Base-by-base conservation (phyloP, 2,113 vertebrate species). In the Anguilla japonica region DNA sequence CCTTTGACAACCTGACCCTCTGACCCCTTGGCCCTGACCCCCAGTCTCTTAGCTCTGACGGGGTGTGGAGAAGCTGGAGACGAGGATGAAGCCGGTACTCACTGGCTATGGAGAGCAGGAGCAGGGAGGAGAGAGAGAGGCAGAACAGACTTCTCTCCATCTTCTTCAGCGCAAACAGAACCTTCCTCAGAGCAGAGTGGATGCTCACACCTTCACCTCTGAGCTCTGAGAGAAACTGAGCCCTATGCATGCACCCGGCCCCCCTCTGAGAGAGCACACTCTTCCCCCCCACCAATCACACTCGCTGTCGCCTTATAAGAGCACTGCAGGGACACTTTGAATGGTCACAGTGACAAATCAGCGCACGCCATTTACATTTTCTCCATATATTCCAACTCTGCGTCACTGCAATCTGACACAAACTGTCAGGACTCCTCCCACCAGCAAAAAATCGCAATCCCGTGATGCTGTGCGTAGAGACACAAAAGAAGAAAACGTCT, bases 81-180 rank as follows among this genome's bases (percentile, higher is more conserved):
- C 7, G 14, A 60, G 56, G 56, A 60, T 60, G 15, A 75, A 26
- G 20, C 3, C 83, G 13, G 60, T 34, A 84, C 60, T 84, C 67
- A 84, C 83, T 43, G 40, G 83, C 63, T 78, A 9, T 78, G 83
- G 83, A 43, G 63, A 84, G 39, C 63, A 75, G 71, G 34, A 80
- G 8, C 71, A 80, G 20, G 71, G 20, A 53, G 9, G 75, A 20
- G 75, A 85, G 84, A 50, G 43, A 57, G 71, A 85, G 34, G 46
- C 79, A 79, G 41, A 57, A 29, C 84, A 80, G 41, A 41, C n/a
- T 79, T 20, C 75, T 56, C 46, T 85, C 84, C 84, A 80, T 85
- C 78, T 79, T 79, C 78, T 57, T 85, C 3, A 15, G 46, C 41
- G 50, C 20, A 85, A 34, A 85, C 34, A 0, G 0, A 85, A 60